Percentiles rank a stretch among this genome's conserved stretches.
Conservation (phyloP, 2,113 vertebrate species). For the Erpornis zantholeuca region DNA sequence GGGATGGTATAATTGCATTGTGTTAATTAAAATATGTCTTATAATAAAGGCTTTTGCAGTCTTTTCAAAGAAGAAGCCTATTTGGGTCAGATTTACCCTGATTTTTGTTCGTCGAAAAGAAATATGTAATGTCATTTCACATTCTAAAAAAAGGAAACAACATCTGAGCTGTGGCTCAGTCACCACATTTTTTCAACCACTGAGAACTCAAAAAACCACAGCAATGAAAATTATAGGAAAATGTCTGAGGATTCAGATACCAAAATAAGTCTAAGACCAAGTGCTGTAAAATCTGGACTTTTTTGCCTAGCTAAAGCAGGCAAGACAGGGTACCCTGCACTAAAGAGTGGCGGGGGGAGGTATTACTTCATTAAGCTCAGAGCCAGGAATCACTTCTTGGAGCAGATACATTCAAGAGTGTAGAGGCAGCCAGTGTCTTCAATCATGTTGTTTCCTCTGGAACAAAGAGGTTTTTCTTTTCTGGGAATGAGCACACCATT, state of each 20-base stretch:
- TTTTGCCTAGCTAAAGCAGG: neutral
- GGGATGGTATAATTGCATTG: neutral
- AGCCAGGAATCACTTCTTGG: neutral
- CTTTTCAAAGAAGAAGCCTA: neutral
- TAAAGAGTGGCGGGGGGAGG: neutral
- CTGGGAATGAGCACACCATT: neutral
- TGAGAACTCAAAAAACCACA: neutral
- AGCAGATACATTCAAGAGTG: neutral
- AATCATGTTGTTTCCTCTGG: fast-evolving
- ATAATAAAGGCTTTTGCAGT: neutral
- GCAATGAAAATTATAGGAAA: neutral
- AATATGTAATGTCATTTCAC: neutral
- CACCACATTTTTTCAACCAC: neutral
- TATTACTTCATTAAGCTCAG: neutral
- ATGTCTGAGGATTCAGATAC: neutral
- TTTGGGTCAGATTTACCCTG: neutral
- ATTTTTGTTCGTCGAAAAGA: neutral
- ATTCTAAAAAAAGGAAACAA: neutral
- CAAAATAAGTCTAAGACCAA: neutral
- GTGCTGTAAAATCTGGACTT: neutral
- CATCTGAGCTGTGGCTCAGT: neutral
- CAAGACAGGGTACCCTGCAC: neutral
- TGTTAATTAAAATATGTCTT: neutral
- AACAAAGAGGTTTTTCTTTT: neutral
- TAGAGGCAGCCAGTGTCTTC: neutral